Evolutionary conservation across 2,888 invertebrate genomes (phyloP).

Genomic region (Therioaphis trifolii): DNA sequence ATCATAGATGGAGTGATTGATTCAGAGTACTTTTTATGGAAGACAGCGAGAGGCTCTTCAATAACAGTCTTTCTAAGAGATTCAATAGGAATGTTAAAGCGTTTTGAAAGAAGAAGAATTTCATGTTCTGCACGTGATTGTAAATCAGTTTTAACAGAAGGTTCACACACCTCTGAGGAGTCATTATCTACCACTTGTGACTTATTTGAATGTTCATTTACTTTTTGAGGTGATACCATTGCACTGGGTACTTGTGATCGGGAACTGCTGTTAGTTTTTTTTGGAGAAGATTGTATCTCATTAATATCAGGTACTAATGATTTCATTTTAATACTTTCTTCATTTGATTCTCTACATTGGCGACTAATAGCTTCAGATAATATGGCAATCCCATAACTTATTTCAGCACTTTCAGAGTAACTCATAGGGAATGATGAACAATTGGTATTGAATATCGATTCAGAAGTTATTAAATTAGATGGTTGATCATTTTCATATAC

Average conservation of each 20-base stretch:
- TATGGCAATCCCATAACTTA: conserved; percentile 35
- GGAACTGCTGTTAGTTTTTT: not conserved
- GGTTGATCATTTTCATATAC: not conserved
- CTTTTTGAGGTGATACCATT: conserved; percentile 2
- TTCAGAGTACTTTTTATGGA: conserved; percentile 14
- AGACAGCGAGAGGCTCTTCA: conserved; percentile 29
- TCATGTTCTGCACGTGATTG: not conserved
- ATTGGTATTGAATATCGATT: not conserved
- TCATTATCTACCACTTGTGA: not conserved
- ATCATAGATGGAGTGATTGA: conserved; percentile 12
- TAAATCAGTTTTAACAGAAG: not conserved
- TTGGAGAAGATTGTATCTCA: not conserved
- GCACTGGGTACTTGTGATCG: conserved; percentile 3
- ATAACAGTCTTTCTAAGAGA: conserved; percentile 26
- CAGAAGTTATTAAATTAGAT: not conserved
- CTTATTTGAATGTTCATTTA: not conserved
- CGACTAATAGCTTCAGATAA: conserved; percentile 28
- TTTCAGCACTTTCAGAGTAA: not conserved
- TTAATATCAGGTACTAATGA: not conserved
- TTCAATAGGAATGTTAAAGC: conserved; percentile 30
- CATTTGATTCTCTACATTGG: conserved; percentile 16
- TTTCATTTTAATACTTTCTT: not conserved
- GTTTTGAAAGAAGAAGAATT: conserved; percentile 16
- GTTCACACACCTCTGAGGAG: not conserved
- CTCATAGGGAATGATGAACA: not conserved